phyloP scores from a whole-genome alignment of 2,113 vertebrate genomes.

The Xenus cinereus region DNA sequence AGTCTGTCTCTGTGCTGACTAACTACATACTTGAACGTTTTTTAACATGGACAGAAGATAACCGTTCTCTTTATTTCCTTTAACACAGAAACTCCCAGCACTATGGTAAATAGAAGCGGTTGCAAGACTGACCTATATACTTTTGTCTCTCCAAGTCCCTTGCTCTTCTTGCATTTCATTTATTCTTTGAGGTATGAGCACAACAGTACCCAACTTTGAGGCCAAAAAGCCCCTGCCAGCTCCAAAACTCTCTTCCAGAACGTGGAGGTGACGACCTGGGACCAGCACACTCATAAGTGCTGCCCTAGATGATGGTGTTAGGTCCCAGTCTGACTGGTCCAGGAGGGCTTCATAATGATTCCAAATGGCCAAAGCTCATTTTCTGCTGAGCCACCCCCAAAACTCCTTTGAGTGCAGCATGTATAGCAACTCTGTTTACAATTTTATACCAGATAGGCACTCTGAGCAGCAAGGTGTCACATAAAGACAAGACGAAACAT shows the following conservation, averaged over 20 bases:
- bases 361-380: background rate
- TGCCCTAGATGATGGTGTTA: fast-evolving
- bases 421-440: background rate
- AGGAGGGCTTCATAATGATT: too few relatives aligned
- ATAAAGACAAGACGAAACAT: background rate
- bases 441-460: background rate
- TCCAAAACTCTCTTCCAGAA: background rate
- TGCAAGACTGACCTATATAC: background rate
- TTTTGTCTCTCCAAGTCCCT: background rate
- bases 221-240: background rate
- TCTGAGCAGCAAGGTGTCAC: background rate
- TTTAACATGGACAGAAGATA: background rate
- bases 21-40: background rate
- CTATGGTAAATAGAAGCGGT: background rate
- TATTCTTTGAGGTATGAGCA: background rate
- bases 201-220: background rate
- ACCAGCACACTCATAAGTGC: fast-evolving
- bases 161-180: background rate
- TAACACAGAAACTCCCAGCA: background rate
- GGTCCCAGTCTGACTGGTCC: too few relatives aligned
- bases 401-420: background rate
- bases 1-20: background rate
- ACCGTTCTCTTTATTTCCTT: background rate
- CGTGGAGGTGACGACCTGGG: background rate
- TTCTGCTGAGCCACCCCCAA: background rate